Evolutionary conservation across 1,140 invertebrate species (phyloP), one percentile per base, ranked within the genome.

Genomic region (Tetranychus cinnabarinus): DNA sequence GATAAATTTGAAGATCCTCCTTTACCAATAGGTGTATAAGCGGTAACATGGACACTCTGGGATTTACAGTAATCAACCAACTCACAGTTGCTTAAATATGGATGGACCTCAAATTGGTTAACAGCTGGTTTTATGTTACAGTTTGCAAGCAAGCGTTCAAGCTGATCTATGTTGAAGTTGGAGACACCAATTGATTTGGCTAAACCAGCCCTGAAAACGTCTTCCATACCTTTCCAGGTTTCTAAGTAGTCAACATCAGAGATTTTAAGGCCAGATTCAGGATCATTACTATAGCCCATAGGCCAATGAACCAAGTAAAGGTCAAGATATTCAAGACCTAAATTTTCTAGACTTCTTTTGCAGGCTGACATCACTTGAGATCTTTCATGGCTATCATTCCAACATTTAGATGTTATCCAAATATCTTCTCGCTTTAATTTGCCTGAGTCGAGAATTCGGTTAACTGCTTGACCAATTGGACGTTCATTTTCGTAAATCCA

Each of bases 131-230:
- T 82, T 23, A 92, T 81, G 48, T 72, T 77, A 1, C 80, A 79
- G 31, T 73, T 73, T 31, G 79, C 73, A 34, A 90, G 66, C 2
- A 96, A 66, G 12, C 83, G 74, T 47, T 82, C 75, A 12, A 91
- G 78, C 72, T 96, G 90, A 35, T 78, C 71, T 45, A 77, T 80
- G 69, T 88, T 92, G 69, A 95, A 95, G 71, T 95, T 96, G 42
- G 87, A 91, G 1, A 93, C 64, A 0, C 90, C 90, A 67, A 96
- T 86, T 59, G 82, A 82, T 56, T 76, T 80, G 0, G 78, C 75
- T 10, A 88, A 73, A 2, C 86, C 87, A 60, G 80, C 72, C 31
- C 79, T 74, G 3, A 82, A 80, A 56, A 83, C 61, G 13, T 64
- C 63, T 58, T 42, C 39, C 39, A 42, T 42, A 42, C 39, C 39